A percentile compares a stretch with the other conserved stretches of the same genome.
These are phyloP conservation scores for Chaetodon trifascialis DNA, from an alignment of 2,113 vertebrate species.

Conservation along the genomic window DNA sequence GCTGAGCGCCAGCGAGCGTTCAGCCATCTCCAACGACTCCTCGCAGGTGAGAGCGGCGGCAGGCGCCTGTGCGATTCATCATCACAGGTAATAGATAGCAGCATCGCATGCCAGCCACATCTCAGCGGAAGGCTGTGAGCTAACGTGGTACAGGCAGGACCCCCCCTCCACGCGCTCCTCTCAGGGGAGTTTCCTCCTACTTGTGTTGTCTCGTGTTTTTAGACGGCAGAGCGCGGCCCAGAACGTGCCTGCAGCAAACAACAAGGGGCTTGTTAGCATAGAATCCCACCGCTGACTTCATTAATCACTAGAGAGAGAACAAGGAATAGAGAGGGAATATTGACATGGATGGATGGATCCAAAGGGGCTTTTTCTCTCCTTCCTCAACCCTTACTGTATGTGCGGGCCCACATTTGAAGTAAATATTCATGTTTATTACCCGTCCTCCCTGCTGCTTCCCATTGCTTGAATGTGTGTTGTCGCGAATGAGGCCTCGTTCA, in stretches of 20 bases:
- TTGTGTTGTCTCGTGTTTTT: constrained; percentile 78
- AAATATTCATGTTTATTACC: constrained; percentile 75
- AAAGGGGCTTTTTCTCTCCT: constrained; percentile 69
- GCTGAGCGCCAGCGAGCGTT: constrained; percentile 91
- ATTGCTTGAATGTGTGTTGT: constrained; percentile 28
- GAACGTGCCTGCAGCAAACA: constrained; percentile 76
- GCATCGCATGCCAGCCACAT: constrained; percentile 57
- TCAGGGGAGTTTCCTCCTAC: constrained; percentile 75
- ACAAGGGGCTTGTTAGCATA: constrained; percentile 81
- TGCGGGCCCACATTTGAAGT: constrained; percentile 68
- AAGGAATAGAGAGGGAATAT: constrained; percentile 72
- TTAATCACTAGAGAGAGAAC: constrained; percentile 83
- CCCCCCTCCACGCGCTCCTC: constrained; percentile 62
- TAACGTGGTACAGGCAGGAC: constrained; percentile 68
- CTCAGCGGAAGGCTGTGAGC: constrained; percentile 33
- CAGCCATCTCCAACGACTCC: constrained; percentile 90
- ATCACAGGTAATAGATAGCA: constrained; percentile 75
- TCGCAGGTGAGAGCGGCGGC: constrained; percentile 89
- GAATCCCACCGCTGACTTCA: constrained; percentile 81
- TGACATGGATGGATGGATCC: constrained; percentile 82
- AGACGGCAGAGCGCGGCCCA: constrained; percentile 54
- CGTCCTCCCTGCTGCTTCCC: constrained; percentile 54
- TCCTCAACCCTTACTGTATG: constrained; percentile 56
- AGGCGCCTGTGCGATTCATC: constrained; percentile 72
- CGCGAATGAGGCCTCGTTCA: constrained; percentile 51